Base-by-base conservation (phyloP, 1,140 invertebrate species). In the Heliconius eleuchia region DNA sequence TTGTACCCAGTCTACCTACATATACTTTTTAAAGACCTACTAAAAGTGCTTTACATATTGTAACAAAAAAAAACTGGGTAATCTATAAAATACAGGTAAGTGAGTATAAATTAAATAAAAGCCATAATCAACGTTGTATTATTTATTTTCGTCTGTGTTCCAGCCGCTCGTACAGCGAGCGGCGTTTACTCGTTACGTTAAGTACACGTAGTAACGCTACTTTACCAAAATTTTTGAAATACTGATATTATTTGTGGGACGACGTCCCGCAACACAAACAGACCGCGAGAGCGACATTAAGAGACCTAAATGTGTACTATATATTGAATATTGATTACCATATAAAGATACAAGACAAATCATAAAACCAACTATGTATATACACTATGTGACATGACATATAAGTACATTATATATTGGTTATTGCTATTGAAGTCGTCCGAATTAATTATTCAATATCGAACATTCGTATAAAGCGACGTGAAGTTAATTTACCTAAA, bases 161-260 rank as follows among this genome's bases (percentile, higher is more conserved):
- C 89, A 90, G 89, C 87, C 91, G 86, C 91, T 85, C 92, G 85
- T 91, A 92, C 88, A 92, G 82, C 91, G 91, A 82, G 87, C 91
- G 87, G 86, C 90, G 87, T 86, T 84, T 85, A 88, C 80, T 86
- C 80, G 83, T 87, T 87, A 89, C 85, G 76, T 89, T 89, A 88
- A 92, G 88, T 93, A 93, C 89, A 92, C 91, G 91, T 88, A 90
- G 81, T 91, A 92, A 94, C 91, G 91, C 92, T 94, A 94, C 92
- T 84, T 92, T 94, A 94, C 86, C 88, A 90, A 94, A 34, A 91
- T 91, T 89, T 84, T 92, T 87, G 86, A 93, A 92, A 94, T 94
- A 94, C 92, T 93, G 91, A 94, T 94, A 92, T 91, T 89, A 92
- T 90, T 86, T 87, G 87, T 83, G 89, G 85, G 89, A 85, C 83